phyloP scores from a whole-genome alignment of 2,113 vertebrate species.

The Abramis brama region DNA sequence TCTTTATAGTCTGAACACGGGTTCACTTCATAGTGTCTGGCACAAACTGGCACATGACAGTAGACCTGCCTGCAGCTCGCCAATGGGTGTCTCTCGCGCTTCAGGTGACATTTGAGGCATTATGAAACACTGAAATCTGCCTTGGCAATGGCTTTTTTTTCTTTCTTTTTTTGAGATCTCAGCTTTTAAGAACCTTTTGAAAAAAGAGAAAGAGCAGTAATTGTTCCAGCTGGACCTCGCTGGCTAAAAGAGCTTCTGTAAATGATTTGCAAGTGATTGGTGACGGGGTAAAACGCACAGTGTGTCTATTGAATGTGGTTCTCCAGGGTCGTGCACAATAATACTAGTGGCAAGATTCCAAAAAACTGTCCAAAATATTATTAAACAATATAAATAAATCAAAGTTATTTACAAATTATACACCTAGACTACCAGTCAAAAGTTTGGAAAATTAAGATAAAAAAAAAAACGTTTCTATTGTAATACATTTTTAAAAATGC shows the following conservation, averaged over 20 bases:
- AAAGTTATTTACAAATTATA: no score
- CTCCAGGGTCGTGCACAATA: no score
- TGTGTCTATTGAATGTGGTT: no score
- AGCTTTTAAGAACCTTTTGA: neutral
- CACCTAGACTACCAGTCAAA: no score
- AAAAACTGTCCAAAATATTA: no score
- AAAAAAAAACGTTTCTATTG: no score
- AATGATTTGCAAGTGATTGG: neutral
- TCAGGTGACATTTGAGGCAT: conserved; percentile 14
- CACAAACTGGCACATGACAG: neutral
- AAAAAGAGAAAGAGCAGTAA: neutral
- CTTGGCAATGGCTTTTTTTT: neutral
- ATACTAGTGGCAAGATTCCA: no score
- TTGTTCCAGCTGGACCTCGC: neutral
- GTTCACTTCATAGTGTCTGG: conserved; percentile 12
- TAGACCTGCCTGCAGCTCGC: conserved; percentile 1
- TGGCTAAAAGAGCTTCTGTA: neutral
- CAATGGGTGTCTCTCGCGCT: conserved; percentile 20
- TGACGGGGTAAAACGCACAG: no score
- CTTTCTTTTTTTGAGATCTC: neutral
- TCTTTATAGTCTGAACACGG: conserved; percentile 23
- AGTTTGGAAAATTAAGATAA: no score
- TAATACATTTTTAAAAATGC: no score
- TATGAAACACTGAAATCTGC: conserved; percentile 6
- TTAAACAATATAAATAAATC: no score